Evolutionary conservation across 2,888 invertebrate species (phyloP), one percentile per base, ranked within the genome.

Genomic region (Euplexia lucipara): DNA sequence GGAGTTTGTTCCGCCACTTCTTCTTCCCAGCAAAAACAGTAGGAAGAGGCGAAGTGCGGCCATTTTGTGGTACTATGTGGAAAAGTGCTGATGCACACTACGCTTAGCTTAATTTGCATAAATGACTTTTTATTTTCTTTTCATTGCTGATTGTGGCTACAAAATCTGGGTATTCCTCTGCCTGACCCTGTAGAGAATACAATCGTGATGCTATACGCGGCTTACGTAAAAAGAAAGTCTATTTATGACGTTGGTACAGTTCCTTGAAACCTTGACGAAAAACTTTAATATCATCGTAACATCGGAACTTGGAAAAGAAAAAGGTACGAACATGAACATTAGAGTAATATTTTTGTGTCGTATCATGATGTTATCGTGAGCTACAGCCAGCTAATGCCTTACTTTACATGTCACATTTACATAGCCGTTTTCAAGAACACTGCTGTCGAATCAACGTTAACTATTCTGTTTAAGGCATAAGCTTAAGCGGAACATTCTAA

Each of bases 331-430:
- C 70, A 41, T 60, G 52, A 45, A 56, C 72, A 66, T 75, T 61
- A 71, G 34, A 53, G 64, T 41, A 16, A 71, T 73, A 57, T 68
- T 73, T 53, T 32, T 59, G 16, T 51, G 57, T 64, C 58, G 57
- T 75, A 60, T 75, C 57, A 53, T 39, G 66, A 69, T 64, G 35
- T 51, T 67, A 62, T 78, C 71, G 64, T 56, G 41, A 47, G 58
- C 59, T 64, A 62, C 39, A 45, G 61, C 64, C 72, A 66, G 65
- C 81, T 81, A 83, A 86, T 81, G 75, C 81, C 88, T 89, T 88
- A 89, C 90, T 92, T 93, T 91, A 91, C 92, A 92, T 92, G 91
- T 90, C 88, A 90, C 88, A 92, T 93, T 93, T 91, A 88, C 91
- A 90, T 92, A 91, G 88, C 86, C 88, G 83, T 91, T 91, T 89